A percentile compares a stretch with the other conserved stretches of the same genome.
Conservation (phyloP, 2,888 invertebrate genomes). For the Sussaba pulchella region DNA sequence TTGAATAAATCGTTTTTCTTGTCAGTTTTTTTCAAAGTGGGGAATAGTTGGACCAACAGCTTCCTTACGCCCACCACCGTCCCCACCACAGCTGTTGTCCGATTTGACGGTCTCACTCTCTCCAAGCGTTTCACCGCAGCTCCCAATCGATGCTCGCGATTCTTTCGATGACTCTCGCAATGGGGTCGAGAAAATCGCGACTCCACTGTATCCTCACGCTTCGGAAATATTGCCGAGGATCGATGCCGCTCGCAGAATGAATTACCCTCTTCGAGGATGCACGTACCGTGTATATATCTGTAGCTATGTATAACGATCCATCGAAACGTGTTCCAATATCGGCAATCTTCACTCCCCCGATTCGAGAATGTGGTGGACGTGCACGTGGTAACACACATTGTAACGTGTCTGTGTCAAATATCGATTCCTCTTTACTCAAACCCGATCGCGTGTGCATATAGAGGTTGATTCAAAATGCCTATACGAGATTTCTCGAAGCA, state of each 20-base stretch:
- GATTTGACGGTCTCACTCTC: too few species aligned
- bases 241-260: not conserved
- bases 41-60: too few species aligned
- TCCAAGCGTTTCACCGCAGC: too few species aligned
- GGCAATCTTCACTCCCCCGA: not conserved
- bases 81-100: too few species aligned
- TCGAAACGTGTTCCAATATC: not conserved
- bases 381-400: not conserved
- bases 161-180: too few species aligned
- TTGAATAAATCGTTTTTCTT: too few species aligned
- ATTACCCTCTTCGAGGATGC: slow-evolving; percentile 2
- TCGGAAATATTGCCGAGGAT: slow-evolving; percentile 13
- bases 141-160: too few species aligned
- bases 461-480: not conserved
- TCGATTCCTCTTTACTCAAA: not conserved
- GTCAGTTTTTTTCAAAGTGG: too few species aligned
- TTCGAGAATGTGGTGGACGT: slow-evolving; percentile 8
- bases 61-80: too few species aligned
- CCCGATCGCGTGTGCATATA: not conserved
- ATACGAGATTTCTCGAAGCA: not conserved
- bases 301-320: slow-evolving; percentile 13
- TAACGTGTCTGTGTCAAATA: slow-evolving; percentile 6
- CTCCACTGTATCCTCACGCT: not conserved
- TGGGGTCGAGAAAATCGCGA: too few species aligned
- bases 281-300: not conserved